Evolutionary conservation across 2,888 invertebrate genomes (phyloP), one percentile per base, ranked within the genome.

Genomic region (Yponomeuta plumbellus): DNA sequence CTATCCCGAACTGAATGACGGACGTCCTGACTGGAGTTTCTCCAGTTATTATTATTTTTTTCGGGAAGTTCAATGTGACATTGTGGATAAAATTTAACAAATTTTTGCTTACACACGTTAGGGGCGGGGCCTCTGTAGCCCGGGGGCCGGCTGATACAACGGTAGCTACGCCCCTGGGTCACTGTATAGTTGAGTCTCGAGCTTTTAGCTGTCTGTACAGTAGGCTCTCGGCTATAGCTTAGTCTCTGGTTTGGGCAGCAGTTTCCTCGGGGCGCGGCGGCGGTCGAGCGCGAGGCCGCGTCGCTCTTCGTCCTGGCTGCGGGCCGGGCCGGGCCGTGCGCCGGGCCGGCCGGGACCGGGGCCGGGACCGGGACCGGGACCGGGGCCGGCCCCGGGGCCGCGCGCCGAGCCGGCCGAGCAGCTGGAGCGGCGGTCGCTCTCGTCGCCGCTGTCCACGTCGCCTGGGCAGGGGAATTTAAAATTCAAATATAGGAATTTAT

Each of bases 361-460:
- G 23, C 22, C 59, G 59, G 66, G 71, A 69, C 44, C 44, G 13
- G 44, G 44, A 71, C 44, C 17, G 17, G 17, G 13, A 13, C 4
- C 44, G 0, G 44, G 44, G 34, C 34, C 34, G 34, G 34, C 34
- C 34, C 76, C 61, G 70, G 22, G 59, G 23, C 22, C 59, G 59
- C 59, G 59, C 8, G 34, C 34, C 34, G 91, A 86, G 1, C 80
- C 73, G 8, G 83, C 86, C 0, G 91, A 91, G 65, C 86, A 81
- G 77, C 88, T 84, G 0, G 91, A 91, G 34, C 87, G 87, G 3
- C 82, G 84, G 68, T 88, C 89, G 70, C 92, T 91, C 74, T 94
- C 93, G 71, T 96, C 96, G 70, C 94, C 95, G 64, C 96, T 96
- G 86, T 97, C 96, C 8, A 96, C 96, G 81, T 96, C 96, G 68